Evolutionary conservation across 2,888 invertebrate species (phyloP), one percentile per base, ranked within the genome.

Genomic region (Lutraria lutraria): DNA sequence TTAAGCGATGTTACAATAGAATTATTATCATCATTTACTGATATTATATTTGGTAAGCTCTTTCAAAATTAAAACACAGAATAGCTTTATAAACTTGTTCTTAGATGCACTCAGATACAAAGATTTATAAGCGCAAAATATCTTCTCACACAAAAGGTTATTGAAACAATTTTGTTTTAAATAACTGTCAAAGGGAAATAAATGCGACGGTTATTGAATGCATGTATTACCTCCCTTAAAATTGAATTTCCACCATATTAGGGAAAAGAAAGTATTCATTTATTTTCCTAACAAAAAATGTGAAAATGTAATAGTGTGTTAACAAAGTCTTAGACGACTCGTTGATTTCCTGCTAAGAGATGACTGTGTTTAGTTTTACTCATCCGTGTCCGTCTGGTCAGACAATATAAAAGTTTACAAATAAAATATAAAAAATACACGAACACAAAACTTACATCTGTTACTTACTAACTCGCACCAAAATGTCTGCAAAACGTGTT

Each of bases 401-500:
- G 63, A 6, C 21, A 68, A 25, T 68, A 68, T 68, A 13, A 4
- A 25, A 68, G 63, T 25, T 68, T 68, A 10, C 63, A 25, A 68
- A n/a, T 25, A 25, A 68, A 12, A 43, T 43, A n/a, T n/a, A 68
- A 25, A 68, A 68, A 68, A 25, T 43, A 43, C 43, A 43, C 43
- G 25, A 68, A 68, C n/a, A 76, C 31, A 34, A 19, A 31, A 31
- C 16, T 34, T 34, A 16, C 31, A 76, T 16, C 6, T 76, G 76
- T 31, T 34, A 76, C 76, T 34, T 16, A 34, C 29, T 31, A 6
- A 15, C 76, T 76, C 29, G 76, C 76, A 76, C 76, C 76, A 31
- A 13, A 76, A 31, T 76, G 76, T 76, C 76, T 76, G 34, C 34
- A 76, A 76, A 34, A 34, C 29, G 76, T 76, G 76, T 76, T 76